Base-by-base conservation (phyloP, 1,140 invertebrate genomes). In the Pentalonia nigronervosa region DNA sequence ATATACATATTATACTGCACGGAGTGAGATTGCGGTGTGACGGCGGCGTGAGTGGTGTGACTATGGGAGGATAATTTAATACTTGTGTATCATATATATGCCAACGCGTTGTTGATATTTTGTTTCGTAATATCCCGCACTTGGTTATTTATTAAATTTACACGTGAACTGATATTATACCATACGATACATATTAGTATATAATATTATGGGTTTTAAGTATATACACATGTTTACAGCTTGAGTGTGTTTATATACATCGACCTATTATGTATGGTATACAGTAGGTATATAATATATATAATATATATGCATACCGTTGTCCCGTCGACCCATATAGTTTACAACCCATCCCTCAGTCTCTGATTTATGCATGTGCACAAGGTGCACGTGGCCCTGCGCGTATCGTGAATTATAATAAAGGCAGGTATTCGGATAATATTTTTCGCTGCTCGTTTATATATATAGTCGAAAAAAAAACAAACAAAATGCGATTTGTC, bases 281-380 rank as follows among this genome's bases (percentile, higher is more conserved):
- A 21, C 50, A 53, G 6, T 53, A 53, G 6, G 21, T 41, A 41
- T 41, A 41, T 41, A 41, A 3, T n/a, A 23, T 76, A n/a, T 17
- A 76, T n/a, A n/a, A 17, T n/a, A n/a, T 76, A 50, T n/a, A 14
- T 11, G 11, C n/a, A 76, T 17, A 76, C 14, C 3, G 1, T n/a
- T 76, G 60, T 76, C 30, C 14, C 30, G 60, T 76, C 60, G 60
- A 76, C 60, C 30, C 14, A 76, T 76, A n/a, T 76, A 76, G 60
- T n/a, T 76, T 76, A 76, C 60, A n/a, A 76, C n/a, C 60, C n/a
- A 76, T 76, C 60, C 60, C n/a, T n/a, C 30, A 76, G 60, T 76
- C 30, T 30, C 60, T n/a, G 60, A 76, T 76, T 76, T 76, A n/a
- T 76, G 30, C 30, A 76, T 76, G 30, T n/a, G 60, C 30, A n/a